Base-by-base conservation (phyloP, 2,113 vertebrate genomes). In the Cottus gobio region DNA sequence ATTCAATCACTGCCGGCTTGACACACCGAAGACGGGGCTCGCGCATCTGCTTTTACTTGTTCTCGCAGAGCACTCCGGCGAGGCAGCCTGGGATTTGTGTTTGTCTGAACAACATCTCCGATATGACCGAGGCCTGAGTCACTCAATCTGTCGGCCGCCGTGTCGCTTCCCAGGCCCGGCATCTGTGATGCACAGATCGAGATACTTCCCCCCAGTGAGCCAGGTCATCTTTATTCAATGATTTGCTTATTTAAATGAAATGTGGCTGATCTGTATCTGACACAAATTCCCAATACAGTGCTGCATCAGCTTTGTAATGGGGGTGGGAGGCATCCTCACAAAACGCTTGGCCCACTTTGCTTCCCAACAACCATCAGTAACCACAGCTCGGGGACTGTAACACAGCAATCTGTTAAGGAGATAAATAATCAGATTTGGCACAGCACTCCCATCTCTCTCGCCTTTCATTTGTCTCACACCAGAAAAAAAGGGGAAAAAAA, bases 381-480 rank as follows among this genome's bases (percentile, higher is more conserved):
- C 94, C 91, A 90, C 94, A 94, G 95, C 96, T 96, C 94, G 90
- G 96, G 96, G 97, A 95, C 95, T 95, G 95, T 94, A 95, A 95
- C 95, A 87, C 91, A 93, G 95, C 96, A 97, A 95, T 97, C 96
- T 96, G 96, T 97, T 97, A 95, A 95, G 93, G 95, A 96, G 96
- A 97, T 96, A 97, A 97, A 98, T 97, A 96, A 98, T 97, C 96
- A 96, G 95, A 96, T 97, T 96, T 96, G 95, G 95, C 96, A 95
- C 93, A 92, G 95, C 95, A 94, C 94, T 95, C 96, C 95, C 95
- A 94, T 96, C 94, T 96, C 90, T 86, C 89, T 81, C 93, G 95
- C 95, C 95, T 97, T 97, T 98, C 96, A 97, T 98, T 98, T 96
- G 96, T 96, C 95, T 97, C 96, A 94, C 95, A 96, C 95, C 92